Conservation (phyloP, 2,797 vertebrate species). For the Schizopygopsis pylzovi region DNA sequence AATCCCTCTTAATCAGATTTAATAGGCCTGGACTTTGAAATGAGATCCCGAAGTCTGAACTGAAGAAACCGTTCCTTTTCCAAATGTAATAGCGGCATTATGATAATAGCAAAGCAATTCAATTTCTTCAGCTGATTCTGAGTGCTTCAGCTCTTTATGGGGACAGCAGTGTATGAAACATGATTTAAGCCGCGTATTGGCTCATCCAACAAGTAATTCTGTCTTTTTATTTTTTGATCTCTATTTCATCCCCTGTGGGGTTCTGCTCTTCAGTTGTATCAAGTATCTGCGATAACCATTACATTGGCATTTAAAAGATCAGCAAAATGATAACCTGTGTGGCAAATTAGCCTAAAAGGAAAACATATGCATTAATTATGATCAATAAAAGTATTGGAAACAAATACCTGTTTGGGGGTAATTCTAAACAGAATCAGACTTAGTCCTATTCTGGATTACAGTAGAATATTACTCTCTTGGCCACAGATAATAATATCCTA, state of each 20-base stretch:
- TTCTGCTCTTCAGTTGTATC: conserved; percentile 52
- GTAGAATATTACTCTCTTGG: neutral
- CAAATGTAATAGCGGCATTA: conserved; percentile 56
- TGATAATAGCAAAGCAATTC: conserved; percentile 58
- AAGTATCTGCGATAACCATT: conserved; percentile 47
- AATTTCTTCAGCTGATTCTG: conserved; percentile 57
- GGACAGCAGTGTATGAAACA: conserved; percentile 48
- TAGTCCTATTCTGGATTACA: neutral
- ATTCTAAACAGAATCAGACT: neutral
- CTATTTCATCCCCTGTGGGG: conserved; percentile 23
- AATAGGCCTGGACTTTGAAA: conserved; percentile 26
- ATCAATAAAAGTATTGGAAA: neutral
- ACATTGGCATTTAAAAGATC: conserved; percentile 42
- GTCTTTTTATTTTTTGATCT: conserved; percentile 45
- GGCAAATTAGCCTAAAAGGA: neutral
- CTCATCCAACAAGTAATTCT: conserved; percentile 47
- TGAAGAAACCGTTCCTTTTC: conserved; percentile 45
- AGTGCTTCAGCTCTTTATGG: conserved; percentile 43
- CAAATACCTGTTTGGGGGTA: neutral
- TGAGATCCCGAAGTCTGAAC: conserved; percentile 36
- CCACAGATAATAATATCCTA: neutral
- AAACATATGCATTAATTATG: neutral
- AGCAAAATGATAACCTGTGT: conserved; percentile 53
- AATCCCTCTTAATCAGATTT: conserved; percentile 41
- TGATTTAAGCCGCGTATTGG: conserved; percentile 50